A percentile compares a stretch with the other conserved stretches of the same genome.
Evolutionary conservation across 2,113 vertebrate genomes (phyloP).

Genomic region (Gulo gulo): DNA sequence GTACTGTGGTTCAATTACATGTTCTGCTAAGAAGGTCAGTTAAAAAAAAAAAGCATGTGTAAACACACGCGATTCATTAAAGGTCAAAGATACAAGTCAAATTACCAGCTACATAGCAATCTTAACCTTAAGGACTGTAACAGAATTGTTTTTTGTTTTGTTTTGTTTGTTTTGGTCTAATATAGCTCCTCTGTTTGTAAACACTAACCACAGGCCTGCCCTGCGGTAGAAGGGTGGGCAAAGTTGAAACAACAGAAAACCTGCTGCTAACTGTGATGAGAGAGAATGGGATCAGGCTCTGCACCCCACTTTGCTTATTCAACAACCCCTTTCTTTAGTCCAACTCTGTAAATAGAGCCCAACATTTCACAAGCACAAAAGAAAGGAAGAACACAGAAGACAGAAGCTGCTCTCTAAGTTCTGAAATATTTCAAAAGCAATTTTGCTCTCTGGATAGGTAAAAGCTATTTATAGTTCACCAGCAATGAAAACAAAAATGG

Average conservation of each 20-base stretch:
- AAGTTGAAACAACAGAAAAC: not conserved
- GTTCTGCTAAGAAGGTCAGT: not conserved
- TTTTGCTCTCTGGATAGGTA: not conserved
- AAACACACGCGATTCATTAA: not conserved
- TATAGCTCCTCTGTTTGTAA: not conserved
- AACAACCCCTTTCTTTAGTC: not conserved
- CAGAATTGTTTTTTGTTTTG: not conserved
- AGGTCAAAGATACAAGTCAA: not conserved
- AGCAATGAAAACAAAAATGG: not conserved
- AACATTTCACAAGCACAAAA: not conserved
- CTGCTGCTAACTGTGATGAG: not conserved
- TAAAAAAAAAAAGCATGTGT: not conserved
- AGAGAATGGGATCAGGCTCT: not conserved
- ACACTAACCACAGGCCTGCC: not conserved
- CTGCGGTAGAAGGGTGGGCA: not conserved
- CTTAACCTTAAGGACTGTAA: not conserved
- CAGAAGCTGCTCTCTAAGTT: not conserved
- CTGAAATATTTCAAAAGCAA: not conserved
- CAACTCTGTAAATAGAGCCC: not conserved
- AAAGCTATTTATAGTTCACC: not conserved
- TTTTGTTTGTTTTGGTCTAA: not conserved
- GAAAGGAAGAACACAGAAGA: not conserved
- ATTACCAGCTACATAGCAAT: not conserved
- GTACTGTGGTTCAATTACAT: not conserved
- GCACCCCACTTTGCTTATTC: not conserved